phyloP scores from a whole-genome alignment of 2,113 vertebrate genomes.

The Rhineura floridana region DNA sequence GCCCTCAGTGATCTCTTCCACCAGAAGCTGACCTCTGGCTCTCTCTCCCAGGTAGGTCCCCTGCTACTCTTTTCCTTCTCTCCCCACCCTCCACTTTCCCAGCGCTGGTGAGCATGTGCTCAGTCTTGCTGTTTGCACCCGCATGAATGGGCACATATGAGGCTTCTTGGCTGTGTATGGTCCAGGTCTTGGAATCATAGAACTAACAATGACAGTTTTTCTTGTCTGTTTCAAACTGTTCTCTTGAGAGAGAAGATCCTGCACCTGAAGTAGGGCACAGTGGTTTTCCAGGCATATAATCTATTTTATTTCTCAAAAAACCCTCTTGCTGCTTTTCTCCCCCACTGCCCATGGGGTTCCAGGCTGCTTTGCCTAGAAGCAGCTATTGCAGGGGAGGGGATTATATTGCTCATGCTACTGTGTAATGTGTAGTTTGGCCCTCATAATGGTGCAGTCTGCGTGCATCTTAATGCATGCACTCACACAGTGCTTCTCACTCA shows the following conservation, averaged over 20 bases:
- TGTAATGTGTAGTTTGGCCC: background rate
- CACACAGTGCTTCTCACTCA: background rate
- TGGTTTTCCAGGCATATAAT: too few species aligned
- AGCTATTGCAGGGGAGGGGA: background rate
- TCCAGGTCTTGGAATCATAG: background rate
- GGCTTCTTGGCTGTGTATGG: background rate
- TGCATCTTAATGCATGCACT: background rate
- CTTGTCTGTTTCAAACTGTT: background rate
- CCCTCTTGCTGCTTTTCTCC: background rate
- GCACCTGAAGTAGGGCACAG: background rate
- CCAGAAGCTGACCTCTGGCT: constrained; percentile 86
- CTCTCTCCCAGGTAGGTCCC: constrained; percentile 84
- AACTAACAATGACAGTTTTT: background rate
- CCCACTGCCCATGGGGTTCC: background rate
- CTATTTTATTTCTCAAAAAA: background rate
- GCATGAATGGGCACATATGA: background rate
- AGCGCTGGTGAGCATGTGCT: too few species aligned
- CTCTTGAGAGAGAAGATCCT: background rate
- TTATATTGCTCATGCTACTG: background rate
- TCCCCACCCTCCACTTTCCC: background rate
- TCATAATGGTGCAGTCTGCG: background rate
- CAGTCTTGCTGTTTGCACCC: too few species aligned
- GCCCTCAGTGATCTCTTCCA: constrained; percentile 91
- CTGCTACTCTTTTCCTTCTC: background rate
- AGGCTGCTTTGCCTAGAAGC: background rate